Conservation (phyloP, 2,888 invertebrate genomes). For the Autographa pulchrina region DNA sequence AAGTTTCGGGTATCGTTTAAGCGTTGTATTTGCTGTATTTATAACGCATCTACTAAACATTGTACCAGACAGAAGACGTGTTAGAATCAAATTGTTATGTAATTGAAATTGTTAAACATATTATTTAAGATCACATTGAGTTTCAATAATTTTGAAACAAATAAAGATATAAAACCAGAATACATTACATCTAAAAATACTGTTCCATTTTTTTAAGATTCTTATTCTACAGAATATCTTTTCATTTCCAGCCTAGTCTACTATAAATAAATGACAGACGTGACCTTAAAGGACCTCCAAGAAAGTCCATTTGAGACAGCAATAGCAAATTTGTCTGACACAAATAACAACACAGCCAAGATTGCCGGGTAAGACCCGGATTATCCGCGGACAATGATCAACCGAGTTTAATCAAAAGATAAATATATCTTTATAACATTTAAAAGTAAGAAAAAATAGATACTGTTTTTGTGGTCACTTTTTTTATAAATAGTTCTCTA, state of each 20-base stretch:
- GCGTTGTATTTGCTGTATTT: too few species aligned
- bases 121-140: too few species aligned
- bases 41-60: too few species aligned
- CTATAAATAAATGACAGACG: not conserved
- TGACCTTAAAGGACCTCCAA: not conserved
- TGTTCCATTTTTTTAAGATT: not conserved
- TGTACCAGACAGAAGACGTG: too few species aligned
- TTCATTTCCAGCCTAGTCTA: too few species aligned
- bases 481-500: too few species aligned
- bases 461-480: not conserved
- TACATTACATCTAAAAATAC: too few species aligned
- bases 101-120: too few species aligned
- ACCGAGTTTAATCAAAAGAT: conserved; percentile 37
- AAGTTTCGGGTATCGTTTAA: too few species aligned
- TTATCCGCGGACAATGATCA: conserved; percentile 18
- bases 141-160: too few species aligned
- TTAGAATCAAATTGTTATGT: too few species aligned
- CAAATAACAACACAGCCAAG: conserved; percentile 24
- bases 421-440: conserved; percentile 18
- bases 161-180: too few species aligned
- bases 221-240: not conserved
- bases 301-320: not conserved
- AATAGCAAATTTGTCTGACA: conserved; percentile 1
- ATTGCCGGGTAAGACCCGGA: conserved; percentile 25
- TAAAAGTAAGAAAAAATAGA: conserved; percentile 5